These are phyloP conservation scores for Hipposideros larvatus DNA, from an alignment of 2,797 vertebrate species.

Conservation along the genomic window DNA sequence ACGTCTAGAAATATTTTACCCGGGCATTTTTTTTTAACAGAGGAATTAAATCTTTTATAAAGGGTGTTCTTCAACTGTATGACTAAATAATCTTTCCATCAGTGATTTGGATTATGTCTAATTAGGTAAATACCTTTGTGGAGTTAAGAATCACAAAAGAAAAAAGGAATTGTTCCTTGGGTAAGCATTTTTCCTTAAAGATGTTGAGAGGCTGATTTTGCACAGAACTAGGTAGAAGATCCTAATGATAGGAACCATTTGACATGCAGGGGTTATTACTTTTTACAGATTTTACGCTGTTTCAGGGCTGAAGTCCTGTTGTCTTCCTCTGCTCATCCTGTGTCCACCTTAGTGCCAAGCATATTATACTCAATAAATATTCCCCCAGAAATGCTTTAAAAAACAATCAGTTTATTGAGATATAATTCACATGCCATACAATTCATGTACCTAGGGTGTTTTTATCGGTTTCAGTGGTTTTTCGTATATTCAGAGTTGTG, in stretches of 20 bases:
- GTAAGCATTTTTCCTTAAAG: conserved; percentile 52
- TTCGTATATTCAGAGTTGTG: not conserved
- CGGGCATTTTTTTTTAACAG: not conserved
- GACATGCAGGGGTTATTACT: not conserved
- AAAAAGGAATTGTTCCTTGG: conserved; percentile 47
- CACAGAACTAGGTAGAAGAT: not conserved
- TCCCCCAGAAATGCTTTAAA: not conserved
- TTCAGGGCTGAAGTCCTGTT: not conserved
- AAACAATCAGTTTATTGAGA: not conserved
- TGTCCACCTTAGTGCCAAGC: not conserved
- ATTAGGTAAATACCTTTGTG: not conserved
- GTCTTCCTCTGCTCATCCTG: not conserved
- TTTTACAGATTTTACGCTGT: not conserved
- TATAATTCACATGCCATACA: not conserved
- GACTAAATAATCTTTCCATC: conserved; percentile 55
- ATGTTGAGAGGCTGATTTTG: not conserved
- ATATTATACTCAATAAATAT: not conserved
- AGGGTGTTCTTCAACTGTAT: conserved; percentile 21
- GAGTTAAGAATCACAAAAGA: conserved; percentile 51
- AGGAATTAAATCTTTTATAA: conserved; percentile 36
- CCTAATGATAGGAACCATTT: not conserved
- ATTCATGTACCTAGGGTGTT: not conserved
- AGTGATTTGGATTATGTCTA: conserved; percentile 57
- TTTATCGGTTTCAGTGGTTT: not conserved
- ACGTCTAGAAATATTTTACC: not conserved